These are phyloP conservation scores for Furcifer pardalis DNA, from an alignment of 2,797 vertebrate species.

Conservation along the genomic window DNA sequence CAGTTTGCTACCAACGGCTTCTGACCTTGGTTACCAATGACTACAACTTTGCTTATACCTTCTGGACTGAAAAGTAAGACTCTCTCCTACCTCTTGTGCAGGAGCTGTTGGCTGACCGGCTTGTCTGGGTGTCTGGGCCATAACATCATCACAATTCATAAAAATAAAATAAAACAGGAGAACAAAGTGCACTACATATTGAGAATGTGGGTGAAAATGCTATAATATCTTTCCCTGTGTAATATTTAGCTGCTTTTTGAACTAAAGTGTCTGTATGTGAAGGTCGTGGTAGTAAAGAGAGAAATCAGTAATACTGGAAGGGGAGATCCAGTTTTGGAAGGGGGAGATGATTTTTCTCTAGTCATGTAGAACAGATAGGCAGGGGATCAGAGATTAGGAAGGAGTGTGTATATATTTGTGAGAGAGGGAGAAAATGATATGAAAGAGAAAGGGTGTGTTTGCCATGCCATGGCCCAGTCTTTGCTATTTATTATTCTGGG, in stretches of 20 bases:
- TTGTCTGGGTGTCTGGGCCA: no score
- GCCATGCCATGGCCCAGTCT: background rate
- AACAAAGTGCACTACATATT: background rate
- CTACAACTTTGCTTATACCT: no score
- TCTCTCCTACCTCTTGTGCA: no score
- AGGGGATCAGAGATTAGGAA: background rate
- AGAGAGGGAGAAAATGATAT: no score
- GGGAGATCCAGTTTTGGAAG: background rate
- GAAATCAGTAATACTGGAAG: no score
- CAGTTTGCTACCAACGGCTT: no score
- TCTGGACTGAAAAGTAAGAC: no score
- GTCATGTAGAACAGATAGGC: background rate
- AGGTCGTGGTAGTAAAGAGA: no score
- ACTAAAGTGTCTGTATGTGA: background rate
- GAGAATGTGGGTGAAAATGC: background rate
- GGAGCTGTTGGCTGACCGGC: no score
- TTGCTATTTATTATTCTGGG: conserved; percentile 34
- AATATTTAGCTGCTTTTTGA: background rate
- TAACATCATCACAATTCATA: background rate
- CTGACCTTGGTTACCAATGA: no score
- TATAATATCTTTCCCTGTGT: background rate
- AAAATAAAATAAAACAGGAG: background rate
- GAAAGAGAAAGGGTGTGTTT: background rate
- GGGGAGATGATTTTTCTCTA: background rate
- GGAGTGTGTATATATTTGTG: background rate